A percentile compares a stretch with the other conserved stretches of the same genome.
phyloP scores from a whole-genome alignment of 2,113 vertebrate genomes.

The Nothoprocta perdicaria region DNA sequence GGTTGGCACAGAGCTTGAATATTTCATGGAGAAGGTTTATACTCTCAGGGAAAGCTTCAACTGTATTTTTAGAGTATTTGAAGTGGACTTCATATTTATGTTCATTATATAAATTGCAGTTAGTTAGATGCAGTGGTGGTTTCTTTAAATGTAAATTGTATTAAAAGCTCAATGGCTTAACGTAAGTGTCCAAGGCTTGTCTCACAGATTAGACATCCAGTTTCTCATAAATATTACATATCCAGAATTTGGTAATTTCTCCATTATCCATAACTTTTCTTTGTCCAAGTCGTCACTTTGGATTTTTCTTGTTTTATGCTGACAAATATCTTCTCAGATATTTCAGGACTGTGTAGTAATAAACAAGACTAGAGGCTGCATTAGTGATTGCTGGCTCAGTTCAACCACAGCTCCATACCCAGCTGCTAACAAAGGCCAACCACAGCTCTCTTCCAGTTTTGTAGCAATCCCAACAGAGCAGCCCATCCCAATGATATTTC shows the following conservation, averaged over 20 bases:
- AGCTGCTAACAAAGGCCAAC: background rate
- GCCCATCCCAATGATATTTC: too few species aligned
- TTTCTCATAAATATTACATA: background rate
- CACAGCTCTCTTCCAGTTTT: background rate
- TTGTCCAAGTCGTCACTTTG: background rate
- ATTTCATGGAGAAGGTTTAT: background rate
- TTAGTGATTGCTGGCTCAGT: fast-evolving
- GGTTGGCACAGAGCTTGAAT: background rate
- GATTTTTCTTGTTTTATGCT: background rate
- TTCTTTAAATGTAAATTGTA: background rate
- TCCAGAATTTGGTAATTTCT: background rate
- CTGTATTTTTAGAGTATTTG: background rate
- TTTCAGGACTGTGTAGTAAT: background rate
- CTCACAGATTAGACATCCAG: background rate
- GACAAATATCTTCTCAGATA: background rate
- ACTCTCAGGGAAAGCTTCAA: background rate
- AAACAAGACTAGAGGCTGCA: fast-evolving
- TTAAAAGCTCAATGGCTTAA: background rate
- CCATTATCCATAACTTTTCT: background rate
- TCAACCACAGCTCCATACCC: background rate
- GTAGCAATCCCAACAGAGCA: background rate
- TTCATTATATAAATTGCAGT: background rate
- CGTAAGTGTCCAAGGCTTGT: background rate
- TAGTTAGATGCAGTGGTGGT: background rate
- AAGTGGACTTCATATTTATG: background rate